Evolutionary conservation across 2,797 vertebrate species (phyloP).

Genomic region (Ispidina picta): DNA sequence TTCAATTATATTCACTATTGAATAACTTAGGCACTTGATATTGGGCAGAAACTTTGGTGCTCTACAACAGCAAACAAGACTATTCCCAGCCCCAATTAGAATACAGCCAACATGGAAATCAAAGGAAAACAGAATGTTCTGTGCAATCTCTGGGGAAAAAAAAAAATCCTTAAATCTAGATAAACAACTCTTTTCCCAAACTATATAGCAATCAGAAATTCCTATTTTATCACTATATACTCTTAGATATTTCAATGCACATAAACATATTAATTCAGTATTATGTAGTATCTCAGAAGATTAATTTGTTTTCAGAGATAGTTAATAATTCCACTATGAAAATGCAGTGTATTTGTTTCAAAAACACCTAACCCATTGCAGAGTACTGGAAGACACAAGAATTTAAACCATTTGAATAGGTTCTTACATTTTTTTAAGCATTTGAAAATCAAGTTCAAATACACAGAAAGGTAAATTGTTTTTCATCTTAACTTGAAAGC

Average conservation of each 20-base stretch:
- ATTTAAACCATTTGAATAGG: not conserved
- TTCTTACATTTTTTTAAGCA: not conserved
- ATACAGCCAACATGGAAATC: not conserved
- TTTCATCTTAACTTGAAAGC: conserved; percentile 52
- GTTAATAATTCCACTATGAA: not conserved
- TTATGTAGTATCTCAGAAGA: not conserved
- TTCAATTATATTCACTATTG: not conserved
- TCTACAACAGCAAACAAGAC: not conserved
- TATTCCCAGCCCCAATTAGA: not conserved
- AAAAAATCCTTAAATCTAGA: not conserved
- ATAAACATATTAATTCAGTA: not conserved
- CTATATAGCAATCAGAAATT: not conserved
- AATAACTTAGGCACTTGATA: not conserved
- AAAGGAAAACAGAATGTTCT: conserved; percentile 2
- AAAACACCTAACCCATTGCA: not conserved
- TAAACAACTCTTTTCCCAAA: not conserved
- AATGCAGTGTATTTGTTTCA: not conserved
- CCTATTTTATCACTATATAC: not conserved
- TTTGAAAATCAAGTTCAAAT: conserved; percentile 25
- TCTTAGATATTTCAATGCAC: not conserved
- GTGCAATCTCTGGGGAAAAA: not conserved
- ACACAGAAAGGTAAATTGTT: conserved; percentile 24
- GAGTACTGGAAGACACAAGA: not conserved
- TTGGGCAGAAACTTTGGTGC: not conserved
- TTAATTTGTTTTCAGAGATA: conserved; percentile 1